Evolutionary conservation across 2,113 vertebrate genomes (phyloP), one percentile per base, ranked within the genome.

Genomic region (Dicaeum eximium): DNA sequence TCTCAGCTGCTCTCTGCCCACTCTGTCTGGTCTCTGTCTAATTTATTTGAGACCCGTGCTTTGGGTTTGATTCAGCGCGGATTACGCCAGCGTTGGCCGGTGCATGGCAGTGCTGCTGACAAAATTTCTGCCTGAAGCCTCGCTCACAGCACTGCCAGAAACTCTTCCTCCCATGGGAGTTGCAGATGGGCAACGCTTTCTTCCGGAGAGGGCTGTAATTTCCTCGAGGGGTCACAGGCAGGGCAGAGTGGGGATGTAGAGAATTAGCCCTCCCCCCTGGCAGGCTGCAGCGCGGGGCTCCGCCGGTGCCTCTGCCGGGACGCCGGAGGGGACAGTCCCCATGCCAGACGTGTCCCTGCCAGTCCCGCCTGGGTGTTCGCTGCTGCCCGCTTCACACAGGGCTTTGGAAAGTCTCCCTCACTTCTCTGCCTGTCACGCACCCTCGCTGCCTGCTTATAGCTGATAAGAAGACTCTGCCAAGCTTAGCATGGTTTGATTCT

Each of bases 101-200:
- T 54, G 58, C 86, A 80, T 86, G 96, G 94, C 96, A 93, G 86
- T 9, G 75, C 87, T 92, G 80, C 90, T 89, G 95, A 83, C 80
- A 88, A 57, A 64, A 86, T 62, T 92, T 93, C 78, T 7, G 47
- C 91, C 79, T 73, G 58, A 64, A 87, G 86, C 51, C 25, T 83
- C 10, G 42, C 87, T 89, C 61, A 3, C 40, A 92, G 89, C 61
- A 16, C 1, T 89, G 94, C 94, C 92, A 96, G 82, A 73, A 86
- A 51, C 80, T 75, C 56, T 87, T 95, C 84, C 62, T 90, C 94
- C 73, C 31, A 0, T 70, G 91, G 80, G 93, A 96, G 48, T 64
- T 73, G 81, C 87, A 82, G 91, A 89, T 71, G 91, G 94, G 91
- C 92, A 88, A 67, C 3, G 15, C 74, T 93, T 86, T 88, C 84